Base-by-base conservation (phyloP, 1,140 invertebrate species). In the Lepidotrigona ventralis region DNA sequence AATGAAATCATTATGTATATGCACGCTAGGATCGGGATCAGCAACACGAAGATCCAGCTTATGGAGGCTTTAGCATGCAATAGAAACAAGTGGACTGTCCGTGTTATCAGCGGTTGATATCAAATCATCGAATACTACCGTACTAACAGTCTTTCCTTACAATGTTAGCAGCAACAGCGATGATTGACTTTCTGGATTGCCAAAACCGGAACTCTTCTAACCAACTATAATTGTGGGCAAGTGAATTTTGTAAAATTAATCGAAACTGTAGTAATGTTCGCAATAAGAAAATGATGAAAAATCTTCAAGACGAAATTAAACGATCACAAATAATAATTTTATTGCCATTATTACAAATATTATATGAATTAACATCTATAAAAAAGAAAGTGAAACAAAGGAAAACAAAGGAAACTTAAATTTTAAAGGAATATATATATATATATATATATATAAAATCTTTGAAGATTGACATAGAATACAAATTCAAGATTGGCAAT, bases 61-160 rank as follows among this genome's bases (percentile, higher is more conserved):
- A 23, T 90, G 91, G 91, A 90, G 91, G 54, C 86, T 92, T 86
- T 92, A 91, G 87, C 85, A 78, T 54, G 72, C 72, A 77, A 33
- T 81, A 76, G 84, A 90, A 58, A 78, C 63, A 60, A 53, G 66
- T 80, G 85, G 71, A 84, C 77, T 80, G 71, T 74, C 81, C 71
- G 64, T 80, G 56, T 51, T 70, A 84, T 56, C 82, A 84, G 46
- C 81, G 39, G 76, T 84, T 83, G 64, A 76, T 77, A 56, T 74
- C 69, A 69, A 69, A 83, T 81, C 78, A 76, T 73, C 85, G 74
- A 83, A 79, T 69, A 64, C 66, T 81, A 75, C 85, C 79, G 60
- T 58, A 72, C 60, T 76, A 53, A 84, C 79, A 87, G 78, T 81
- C 79, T 86, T 81, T 86, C 84, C 81, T 84, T 73, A 74, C 51